Base-by-base conservation (phyloP, 2,888 invertebrate species). In the Drosophila paranaensis region DNA sequence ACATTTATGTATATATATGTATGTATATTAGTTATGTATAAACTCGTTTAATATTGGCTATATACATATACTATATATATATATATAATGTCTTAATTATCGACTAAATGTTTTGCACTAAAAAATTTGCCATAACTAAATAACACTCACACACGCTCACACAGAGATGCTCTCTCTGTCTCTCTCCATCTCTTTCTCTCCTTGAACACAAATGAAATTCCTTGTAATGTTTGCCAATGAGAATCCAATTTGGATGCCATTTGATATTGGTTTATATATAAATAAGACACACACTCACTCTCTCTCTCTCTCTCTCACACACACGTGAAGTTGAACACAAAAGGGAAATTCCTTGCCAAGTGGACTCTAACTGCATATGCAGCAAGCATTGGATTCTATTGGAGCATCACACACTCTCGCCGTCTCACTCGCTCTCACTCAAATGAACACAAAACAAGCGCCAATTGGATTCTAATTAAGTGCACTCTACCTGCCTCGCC, bases 1-100 rank as follows among this genome's bases (percentile, higher is more conserved):
- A 33, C 13, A 13, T 43, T 46, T 55, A 20, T 48, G 51, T 42
- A 20, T 54, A 60, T 54, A 46, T 54, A 56, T 57, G 16, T 60
- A 56, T 48, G 39, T 42, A 53, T 70, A 37, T 46, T 54, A 33
- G 51, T 54, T 67, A 70, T 57, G 55, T 64, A 70, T 66, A 66
- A 72, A 77, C 73, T 74, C 73, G 56, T 63, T 50, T 72, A 62
- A 72, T 75, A 75, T 67, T 66, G 72, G 58, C 74, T 77, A 77
- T 67, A 78, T 70, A 55, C 67, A 60, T 57, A 20, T 11, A 30
- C 39, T 55, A 51, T 55, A 35, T 62, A 48, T 65, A 40, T 63
- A 56, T 72, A 72, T 67, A 13, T 16, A 42, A 11, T 43, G 11
- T 6, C 40, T 30, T 37, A 27, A 57, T 20, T 57, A 57, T 72